Conservation (phyloP, 2,797 vertebrate species). For the Periophthalmus magnuspinnatus region DNA sequence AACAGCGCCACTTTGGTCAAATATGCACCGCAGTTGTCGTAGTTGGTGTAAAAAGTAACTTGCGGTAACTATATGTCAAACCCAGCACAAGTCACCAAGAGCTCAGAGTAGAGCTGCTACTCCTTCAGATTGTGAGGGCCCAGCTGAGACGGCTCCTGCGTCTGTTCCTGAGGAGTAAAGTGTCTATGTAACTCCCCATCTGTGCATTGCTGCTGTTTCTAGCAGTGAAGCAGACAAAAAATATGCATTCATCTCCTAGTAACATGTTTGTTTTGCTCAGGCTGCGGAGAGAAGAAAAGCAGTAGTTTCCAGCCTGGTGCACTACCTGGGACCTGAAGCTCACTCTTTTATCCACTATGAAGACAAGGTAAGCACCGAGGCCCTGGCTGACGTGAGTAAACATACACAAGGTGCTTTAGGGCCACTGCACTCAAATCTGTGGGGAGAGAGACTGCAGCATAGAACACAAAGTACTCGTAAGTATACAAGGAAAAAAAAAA, state of each 20-base stretch:
- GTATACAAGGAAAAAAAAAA: neutral
- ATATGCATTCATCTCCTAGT: slow-evolving; percentile 9
- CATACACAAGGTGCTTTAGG: neutral
- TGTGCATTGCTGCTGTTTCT: neutral
- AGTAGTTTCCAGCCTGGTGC: slow-evolving; percentile 71
- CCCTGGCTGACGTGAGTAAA: slow-evolving; percentile 11
- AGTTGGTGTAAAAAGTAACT: too few relatives aligned
- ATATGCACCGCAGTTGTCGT: too few relatives aligned
- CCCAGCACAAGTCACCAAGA: too few relatives aligned
- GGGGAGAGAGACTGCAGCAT: neutral
- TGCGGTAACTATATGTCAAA: too few relatives aligned
- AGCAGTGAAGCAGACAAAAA: slow-evolving; percentile 14
- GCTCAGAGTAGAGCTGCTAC: too few relatives aligned
- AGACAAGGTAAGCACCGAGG: slow-evolving; percentile 72
- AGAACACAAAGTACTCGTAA: neutral
- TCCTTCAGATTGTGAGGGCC: too few relatives aligned
- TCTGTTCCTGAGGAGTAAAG: too few relatives aligned
- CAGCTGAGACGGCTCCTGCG: too few relatives aligned
- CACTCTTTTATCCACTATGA: slow-evolving; percentile 74
- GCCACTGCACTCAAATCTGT: neutral
- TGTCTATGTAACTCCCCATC: too few relatives aligned
- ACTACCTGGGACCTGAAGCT: slow-evolving; percentile 75
- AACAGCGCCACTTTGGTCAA: too few relatives aligned
- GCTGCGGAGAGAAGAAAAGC: slow-evolving; percentile 65
- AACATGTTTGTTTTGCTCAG: slow-evolving; percentile 53